These are phyloP conservation scores for Epinotia ramella DNA, from an alignment of 2,888 invertebrate species.

Conservation along the genomic window DNA sequence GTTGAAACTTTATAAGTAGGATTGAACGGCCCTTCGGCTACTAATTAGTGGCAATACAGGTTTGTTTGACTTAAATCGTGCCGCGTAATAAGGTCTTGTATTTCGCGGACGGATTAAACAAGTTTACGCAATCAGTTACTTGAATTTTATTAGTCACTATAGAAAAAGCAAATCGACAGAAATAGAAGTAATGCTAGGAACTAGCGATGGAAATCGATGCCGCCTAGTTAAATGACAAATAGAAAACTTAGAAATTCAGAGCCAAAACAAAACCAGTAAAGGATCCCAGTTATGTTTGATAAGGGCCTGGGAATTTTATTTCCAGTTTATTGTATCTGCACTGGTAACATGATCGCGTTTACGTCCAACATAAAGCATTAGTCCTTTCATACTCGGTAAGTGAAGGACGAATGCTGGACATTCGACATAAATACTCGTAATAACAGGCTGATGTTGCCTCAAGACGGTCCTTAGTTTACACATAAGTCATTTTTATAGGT, in stretches of 20 bases:
- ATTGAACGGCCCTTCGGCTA: constrained; percentile 16
- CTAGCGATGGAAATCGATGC: not conserved
- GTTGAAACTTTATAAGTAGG: constrained; percentile 1
- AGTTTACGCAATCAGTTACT: constrained; percentile 19
- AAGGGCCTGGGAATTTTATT: no score
- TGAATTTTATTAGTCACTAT: constrained; percentile 29
- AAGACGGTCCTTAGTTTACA: no score
- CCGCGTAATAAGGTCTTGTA: constrained; percentile 11
- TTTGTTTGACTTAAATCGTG: constrained; percentile 4
- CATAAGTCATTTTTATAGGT: no score
- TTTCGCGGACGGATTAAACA: constrained; percentile 18
- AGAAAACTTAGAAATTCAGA: not conserved
- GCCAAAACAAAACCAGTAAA: not conserved
- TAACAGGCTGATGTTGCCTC: no score
- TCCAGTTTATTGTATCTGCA: not conserved
- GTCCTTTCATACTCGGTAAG: no score
- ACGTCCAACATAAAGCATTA: no score
- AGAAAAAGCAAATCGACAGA: constrained; percentile 17
- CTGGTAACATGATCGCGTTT: no score
- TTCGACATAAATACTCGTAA: no score
- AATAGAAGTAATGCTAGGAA: constrained; percentile 22
- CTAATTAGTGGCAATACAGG: constrained; percentile 19
- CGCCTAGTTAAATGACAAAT: not conserved
- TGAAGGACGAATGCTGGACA: no score
- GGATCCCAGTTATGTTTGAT: no score